Base-by-base conservation (phyloP, 2,113 vertebrate genomes). In the Leucosticte australis region DNA sequence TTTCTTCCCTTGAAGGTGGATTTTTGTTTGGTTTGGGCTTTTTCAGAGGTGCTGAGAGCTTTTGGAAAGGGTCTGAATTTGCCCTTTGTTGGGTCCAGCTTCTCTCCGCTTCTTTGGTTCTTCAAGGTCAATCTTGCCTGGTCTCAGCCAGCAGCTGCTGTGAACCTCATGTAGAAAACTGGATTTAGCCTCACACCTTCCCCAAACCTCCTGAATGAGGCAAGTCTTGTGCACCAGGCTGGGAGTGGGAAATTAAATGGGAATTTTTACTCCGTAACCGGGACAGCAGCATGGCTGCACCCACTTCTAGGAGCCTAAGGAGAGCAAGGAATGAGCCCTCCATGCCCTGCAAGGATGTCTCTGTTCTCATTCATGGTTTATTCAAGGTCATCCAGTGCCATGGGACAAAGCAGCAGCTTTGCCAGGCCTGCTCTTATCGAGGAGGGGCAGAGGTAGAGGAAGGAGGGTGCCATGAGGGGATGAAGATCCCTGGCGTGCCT, bases 71-170 rank as follows among this genome's bases (percentile, higher is more conserved):
- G 30, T 65, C 31, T 65, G 33, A 18, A 56, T 23, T 31, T 49
- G 33, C 10, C 15, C 60, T 23, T 24, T 33, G 22, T 17, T 56
- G 49, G 6, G 10, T 50, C 28, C 13, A 6, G 31, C 31, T 74
- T 70, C 44, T 28, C n/a, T 39, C 6, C 0, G 0, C n/a, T 44
- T 24, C 13, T 28, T 1, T 1, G 5, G 7, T 37, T 14, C 20
- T 78, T 63, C 31, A 27, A 41, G 21, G 33, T 47, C 21, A 3
- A 13, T 6, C 16, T 47, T 59, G 64, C 57, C 15, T 53, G 46
- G 2, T 47, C 7, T 65, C 22, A 35, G 3, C 16, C 47, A 44
- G 42, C 30, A 50, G 26, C 11, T 37, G 44, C 50, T 41, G 41
- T 10, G 62, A 49, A 37, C 16, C 62, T 73, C n/a, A 0, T 2